phyloP scores from a whole-genome alignment of 2,113 vertebrate genomes.

The Macquaria ambigua region DNA sequence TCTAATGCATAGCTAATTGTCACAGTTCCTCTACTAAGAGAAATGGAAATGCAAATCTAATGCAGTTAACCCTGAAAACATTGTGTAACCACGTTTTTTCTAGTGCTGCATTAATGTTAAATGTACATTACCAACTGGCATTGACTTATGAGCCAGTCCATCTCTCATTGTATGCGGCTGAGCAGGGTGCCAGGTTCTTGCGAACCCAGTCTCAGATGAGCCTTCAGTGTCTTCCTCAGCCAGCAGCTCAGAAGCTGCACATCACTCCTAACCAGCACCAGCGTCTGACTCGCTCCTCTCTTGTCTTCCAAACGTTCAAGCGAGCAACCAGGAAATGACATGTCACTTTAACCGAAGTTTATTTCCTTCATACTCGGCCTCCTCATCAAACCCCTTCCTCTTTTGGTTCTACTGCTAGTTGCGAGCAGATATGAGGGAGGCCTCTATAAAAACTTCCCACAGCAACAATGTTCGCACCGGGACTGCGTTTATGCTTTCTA shows the following conservation, averaged over 20 bases:
- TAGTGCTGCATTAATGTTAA: slow-evolving; percentile 30
- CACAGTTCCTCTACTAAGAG: background rate
- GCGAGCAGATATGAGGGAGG: slow-evolving; percentile 33
- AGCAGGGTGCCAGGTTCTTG: slow-evolving; percentile 72
- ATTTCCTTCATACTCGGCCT: slow-evolving; percentile 81
- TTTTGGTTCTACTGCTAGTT: slow-evolving; percentile 55
- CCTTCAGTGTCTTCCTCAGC: slow-evolving; percentile 32
- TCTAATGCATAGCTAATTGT: slow-evolving; percentile 2
- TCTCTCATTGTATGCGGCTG: slow-evolving; percentile 82
- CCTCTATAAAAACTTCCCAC: slow-evolving; percentile 35
- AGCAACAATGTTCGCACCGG: background rate
- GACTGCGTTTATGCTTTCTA: background rate
- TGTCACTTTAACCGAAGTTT: slow-evolving; percentile 84
- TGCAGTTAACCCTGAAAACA: slow-evolving; percentile 3
- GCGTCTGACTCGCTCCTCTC: slow-evolving; percentile 37
- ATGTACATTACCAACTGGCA: slow-evolving; percentile 82
- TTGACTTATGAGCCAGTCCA: slow-evolving; percentile 83
- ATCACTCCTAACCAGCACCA: slow-evolving; percentile 43
- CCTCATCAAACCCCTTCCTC: slow-evolving; percentile 78
- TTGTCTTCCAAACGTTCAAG: slow-evolving; percentile 59
- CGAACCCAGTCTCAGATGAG: slow-evolving; percentile 76
- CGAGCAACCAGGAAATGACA: slow-evolving; percentile 88
- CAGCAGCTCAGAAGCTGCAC: slow-evolving; percentile 59
- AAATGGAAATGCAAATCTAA: slow-evolving; percentile 4
- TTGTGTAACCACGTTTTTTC: background rate